A percentile compares a stretch with the other conserved stretches of the same genome.
phyloP scores from a whole-genome alignment of 2,113 vertebrate species.

The Nicator chloris region DNA sequence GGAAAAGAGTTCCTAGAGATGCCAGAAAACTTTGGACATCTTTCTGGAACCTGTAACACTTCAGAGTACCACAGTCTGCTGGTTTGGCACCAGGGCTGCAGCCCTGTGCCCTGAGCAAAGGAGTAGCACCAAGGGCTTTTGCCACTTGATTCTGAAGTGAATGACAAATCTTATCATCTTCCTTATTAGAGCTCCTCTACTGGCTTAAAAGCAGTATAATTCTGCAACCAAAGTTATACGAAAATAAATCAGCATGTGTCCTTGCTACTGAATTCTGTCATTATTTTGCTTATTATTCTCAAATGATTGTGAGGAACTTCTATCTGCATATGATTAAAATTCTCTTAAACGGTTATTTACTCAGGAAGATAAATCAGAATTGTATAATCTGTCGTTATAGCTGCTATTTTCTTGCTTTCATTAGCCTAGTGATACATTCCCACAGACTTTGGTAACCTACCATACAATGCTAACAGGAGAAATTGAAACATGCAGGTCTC shows the following conservation, averaged over 20 bases:
- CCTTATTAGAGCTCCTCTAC: not conserved
- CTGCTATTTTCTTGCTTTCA: not conserved
- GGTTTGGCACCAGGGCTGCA: not conserved
- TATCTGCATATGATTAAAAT: not conserved
- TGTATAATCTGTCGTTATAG: not conserved
- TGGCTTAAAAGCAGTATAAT: not conserved
- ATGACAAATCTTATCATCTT: not conserved
- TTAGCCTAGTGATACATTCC: not conserved
- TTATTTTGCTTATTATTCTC: not conserved
- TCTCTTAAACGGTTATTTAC: slow-evolving; percentile 11
- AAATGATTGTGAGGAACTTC: not conserved
- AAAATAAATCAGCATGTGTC: not conserved
- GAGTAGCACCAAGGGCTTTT: not conserved
- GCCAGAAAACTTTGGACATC: not conserved
- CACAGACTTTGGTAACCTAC: not conserved
- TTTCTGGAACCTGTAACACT: not conserved
- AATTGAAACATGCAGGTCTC: not conserved
- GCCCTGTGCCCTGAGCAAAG: not conserved
- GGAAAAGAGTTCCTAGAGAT: not conserved
- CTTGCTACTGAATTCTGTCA: not conserved
- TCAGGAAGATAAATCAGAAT: not conserved
- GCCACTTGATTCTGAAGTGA: not conserved
- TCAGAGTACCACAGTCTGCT: accelerated
- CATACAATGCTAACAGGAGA: not conserved
- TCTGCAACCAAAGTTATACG: not conserved